Evolutionary conservation across 1,140 invertebrate genomes (phyloP), one percentile per base, ranked within the genome.

Genomic region (Cherax destructor): DNA sequence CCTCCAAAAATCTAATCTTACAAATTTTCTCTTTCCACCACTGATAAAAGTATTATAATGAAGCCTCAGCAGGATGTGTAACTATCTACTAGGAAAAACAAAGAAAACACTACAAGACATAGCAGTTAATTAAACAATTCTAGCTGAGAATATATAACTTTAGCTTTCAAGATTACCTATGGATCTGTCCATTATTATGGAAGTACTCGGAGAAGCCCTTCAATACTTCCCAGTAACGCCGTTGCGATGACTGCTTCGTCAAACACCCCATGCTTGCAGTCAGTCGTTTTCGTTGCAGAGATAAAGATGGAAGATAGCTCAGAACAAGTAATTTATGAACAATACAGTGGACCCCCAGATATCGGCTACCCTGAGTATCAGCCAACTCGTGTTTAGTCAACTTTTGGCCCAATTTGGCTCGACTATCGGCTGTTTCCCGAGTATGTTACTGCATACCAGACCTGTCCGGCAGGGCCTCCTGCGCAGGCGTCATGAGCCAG

Each of bases 181-280:
- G 99, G 94, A 99, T 99, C 95, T 99, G 99, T 41, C 89, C 89
- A 95, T 99, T 99, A 93, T 97, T 98, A 94, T 99, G 99, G 95
- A 99, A 99, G 95, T 99, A 99, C 94, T 99, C 99, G 1, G n/a
- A n/a, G n/a, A 99, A 95, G 1, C 99, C 99, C 95, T 99, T 99
- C 41, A 99, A 95, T 30, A 99, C 99, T 95, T 99, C 99, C 94
- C 97, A n/a, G 97, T n/a, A 99, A 95, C 65, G 99, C 98, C 0
- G 99, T 99, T n/a, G 99, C 99, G 95, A 99, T 99, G 21, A 98
- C 98, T 10, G 97, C 96, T 95, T 99, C 99, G 94, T 99, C 99
- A 95, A 99, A 98, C 0, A 99, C 99, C 16, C 99, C 99, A 95
- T 98, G 97, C 94, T 97, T 97, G 94, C 98, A 99, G 94, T 99